A percentile compares a stretch with the other conserved stretches of the same genome.
Evolutionary conservation across 2,113 vertebrate species (phyloP).

Genomic region (Enhydra lutris): DNA sequence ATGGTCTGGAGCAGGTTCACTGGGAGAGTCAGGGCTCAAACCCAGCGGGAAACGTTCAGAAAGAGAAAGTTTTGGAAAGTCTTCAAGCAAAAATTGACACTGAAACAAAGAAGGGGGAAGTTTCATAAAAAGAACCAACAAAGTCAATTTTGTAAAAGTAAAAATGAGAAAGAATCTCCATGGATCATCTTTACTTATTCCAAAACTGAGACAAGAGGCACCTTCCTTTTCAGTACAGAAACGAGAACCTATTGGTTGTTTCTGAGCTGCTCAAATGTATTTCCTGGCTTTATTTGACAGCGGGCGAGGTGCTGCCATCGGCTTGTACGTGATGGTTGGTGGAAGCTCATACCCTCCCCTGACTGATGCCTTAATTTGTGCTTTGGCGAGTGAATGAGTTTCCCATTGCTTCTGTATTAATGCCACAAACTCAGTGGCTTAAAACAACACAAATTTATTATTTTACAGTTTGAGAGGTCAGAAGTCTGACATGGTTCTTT

Average conservation of each 20-base stretch:
- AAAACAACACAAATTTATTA: neutral
- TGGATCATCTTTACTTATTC: neutral
- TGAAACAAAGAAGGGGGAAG: neutral
- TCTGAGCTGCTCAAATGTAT: neutral
- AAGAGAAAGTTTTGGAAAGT: constrained; percentile 53
- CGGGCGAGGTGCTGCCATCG: neutral
- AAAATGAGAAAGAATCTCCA: constrained; percentile 7
- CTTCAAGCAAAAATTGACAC: constrained; percentile 17
- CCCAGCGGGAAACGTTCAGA: constrained; percentile 40
- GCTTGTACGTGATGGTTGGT: neutral
- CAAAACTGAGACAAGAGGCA: constrained; percentile 24
- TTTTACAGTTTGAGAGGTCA: neutral
- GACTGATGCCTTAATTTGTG: neutral
- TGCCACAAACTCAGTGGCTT: neutral
- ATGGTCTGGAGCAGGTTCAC: neutral
- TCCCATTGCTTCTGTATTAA: neutral
- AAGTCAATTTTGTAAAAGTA: constrained; percentile 10
- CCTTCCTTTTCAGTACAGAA: neutral
- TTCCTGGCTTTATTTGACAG: neutral
- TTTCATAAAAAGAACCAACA: constrained; percentile 49
- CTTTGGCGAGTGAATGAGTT: neutral
- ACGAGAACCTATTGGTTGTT: neutral
- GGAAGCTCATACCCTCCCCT: neutral
- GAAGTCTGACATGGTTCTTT: neutral
- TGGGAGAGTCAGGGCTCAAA: constrained; percentile 6